Percentiles rank a stretch among this genome's conserved stretches.
Conservation (phyloP, 2,888 invertebrate species). For the Lochmaea crataegi region DNA sequence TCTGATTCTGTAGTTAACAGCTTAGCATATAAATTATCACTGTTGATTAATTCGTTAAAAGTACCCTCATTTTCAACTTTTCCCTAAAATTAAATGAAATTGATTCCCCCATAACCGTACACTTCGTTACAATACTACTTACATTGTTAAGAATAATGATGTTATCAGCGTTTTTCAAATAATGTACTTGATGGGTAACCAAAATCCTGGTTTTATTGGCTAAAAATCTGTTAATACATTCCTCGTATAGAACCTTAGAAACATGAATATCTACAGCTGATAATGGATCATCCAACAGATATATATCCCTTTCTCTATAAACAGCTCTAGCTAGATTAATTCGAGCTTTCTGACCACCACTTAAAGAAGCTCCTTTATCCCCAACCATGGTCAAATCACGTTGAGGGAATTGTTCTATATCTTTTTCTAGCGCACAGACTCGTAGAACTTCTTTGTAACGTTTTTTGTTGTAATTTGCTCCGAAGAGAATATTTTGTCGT, state of each 20-base stretch:
- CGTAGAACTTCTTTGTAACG: conserved; percentile 71
- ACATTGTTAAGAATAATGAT: conserved; percentile 75
- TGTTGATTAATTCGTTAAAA: conserved; percentile 63
- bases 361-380: conserved; percentile 80
- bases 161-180: conserved; percentile 74
- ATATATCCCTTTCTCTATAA: conserved; percentile 79
- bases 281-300: conserved; percentile 85
- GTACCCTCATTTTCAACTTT: conserved; percentile 65
- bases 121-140: conserved; percentile 53
- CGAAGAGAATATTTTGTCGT: conserved; percentile 87
- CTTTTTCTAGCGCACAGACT: conserved; percentile 77
- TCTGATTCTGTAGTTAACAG: conserved; percentile 63
- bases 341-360: conserved; percentile 86
- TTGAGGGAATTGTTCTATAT: conserved; percentile 77
- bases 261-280: conserved; percentile 88
- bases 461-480: conserved; percentile 71
- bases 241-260: conserved; percentile 80
- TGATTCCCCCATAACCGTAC: no score
- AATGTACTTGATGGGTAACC: conserved; percentile 88
- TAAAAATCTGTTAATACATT: conserved; percentile 78
- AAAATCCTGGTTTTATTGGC: conserved; percentile 77
- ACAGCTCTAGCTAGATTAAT: conserved; percentile 77
- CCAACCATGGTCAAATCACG: conserved; percentile 83
- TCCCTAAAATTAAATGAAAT: conserved; percentile 25
- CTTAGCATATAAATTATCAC: conserved; percentile 67